These are phyloP conservation scores for Dusona sp. DNA, from an alignment of 2,888 invertebrate species.

Conservation along the genomic window DNA sequence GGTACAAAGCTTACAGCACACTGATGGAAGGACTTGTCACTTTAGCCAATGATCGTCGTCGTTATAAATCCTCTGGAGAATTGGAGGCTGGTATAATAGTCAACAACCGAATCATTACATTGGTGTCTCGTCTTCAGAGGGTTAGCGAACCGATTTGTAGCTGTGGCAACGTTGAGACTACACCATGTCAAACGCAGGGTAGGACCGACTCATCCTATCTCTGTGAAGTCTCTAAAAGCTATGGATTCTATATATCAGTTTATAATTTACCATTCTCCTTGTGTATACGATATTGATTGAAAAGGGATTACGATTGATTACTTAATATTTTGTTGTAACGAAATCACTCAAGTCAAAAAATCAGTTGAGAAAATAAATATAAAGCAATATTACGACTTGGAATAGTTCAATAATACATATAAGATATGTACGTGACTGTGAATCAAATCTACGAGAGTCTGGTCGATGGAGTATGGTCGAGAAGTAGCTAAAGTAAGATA, in stretches of 20 bases:
- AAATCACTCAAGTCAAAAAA: background rate
- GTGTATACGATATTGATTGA: background rate
- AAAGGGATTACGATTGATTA: background rate
- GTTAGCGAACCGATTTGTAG: constrained; percentile 10
- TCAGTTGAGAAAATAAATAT: background rate
- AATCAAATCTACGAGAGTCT: background rate
- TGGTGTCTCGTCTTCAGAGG: background rate
- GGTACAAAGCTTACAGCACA: background rate
- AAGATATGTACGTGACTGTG: background rate
- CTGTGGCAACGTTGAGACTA: constrained; percentile 1
- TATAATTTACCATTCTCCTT: background rate
- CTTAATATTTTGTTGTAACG: background rate
- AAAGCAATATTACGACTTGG: background rate
- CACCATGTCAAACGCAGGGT: background rate
- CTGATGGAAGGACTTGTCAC: background rate
- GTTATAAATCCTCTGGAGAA: background rate
- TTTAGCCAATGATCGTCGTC: background rate
- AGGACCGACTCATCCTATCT: background rate
- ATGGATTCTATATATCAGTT: background rate
- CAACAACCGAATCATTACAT: background rate
- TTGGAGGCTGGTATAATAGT: background rate
- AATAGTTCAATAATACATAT: background rate
- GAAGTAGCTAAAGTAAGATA: constrained; percentile 59
- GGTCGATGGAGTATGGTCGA: background rate
- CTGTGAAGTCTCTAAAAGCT: background rate